phyloP scores from a whole-genome alignment of 2,113 vertebrate genomes.

The Rhabdornis inornatus region DNA sequence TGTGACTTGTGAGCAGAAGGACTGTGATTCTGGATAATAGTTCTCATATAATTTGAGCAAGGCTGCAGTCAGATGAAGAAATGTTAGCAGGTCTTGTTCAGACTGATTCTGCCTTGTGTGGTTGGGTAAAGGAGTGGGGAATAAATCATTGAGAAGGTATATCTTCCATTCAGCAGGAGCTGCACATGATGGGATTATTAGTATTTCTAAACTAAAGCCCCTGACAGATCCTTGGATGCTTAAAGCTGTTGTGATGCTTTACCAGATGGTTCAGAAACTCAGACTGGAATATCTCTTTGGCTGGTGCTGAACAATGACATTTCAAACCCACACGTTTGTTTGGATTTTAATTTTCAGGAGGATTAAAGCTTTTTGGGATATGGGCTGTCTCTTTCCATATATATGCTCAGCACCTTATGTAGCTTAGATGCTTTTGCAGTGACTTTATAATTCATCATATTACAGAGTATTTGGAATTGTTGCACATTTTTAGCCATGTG shows the following conservation, averaged over 20 bases:
- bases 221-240: constrained; percentile 61
- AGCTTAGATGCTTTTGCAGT: neutral
- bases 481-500: neutral
- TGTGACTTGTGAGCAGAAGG: neutral
- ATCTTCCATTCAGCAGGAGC: constrained; percentile 53
- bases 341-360: constrained; percentile 63
- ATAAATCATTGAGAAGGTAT: constrained; percentile 53
- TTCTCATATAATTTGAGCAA: neutral
- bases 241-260: constrained; percentile 51
- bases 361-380: constrained; percentile 60
- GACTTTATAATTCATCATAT: neutral
- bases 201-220: constrained; percentile 57
- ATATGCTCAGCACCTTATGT: constrained; percentile 35
- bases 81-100: neutral
- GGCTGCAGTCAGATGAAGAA: neutral
- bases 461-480: neutral
- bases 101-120: neutral
- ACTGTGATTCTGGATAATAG: neutral
- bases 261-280: constrained; percentile 60
- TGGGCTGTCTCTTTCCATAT: constrained; percentile 57
- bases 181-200: constrained; percentile 55
- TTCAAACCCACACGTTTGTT: constrained; percentile 59
- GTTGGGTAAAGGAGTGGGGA: neutral
- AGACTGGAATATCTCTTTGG: constrained; percentile 47
- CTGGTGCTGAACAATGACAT: constrained; percentile 57